Conservation (phyloP, 2,888 invertebrate genomes). For the Brachynemurus nebulosus region DNA sequence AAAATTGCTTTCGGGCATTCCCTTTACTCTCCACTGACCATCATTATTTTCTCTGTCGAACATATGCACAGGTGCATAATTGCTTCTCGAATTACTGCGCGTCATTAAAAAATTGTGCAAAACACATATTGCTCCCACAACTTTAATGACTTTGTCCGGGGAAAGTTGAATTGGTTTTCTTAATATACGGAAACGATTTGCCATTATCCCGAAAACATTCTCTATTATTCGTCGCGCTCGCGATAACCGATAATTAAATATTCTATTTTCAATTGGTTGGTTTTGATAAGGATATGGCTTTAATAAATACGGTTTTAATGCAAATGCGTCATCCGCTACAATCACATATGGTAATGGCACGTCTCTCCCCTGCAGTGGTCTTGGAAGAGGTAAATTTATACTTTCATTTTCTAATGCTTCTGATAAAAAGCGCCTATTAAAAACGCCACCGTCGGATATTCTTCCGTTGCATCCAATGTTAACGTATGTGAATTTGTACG, state of each 20-base stretch:
- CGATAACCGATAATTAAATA: conserved; percentile 19
- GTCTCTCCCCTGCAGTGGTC: too few species aligned
- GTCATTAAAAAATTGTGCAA: conserved; percentile 18
- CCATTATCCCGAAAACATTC: conserved; percentile 22
- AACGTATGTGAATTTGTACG: too few species aligned
- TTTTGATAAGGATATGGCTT: conserved; percentile 22
- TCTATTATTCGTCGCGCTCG: conserved; percentile 20
- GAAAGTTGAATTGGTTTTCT: conserved; percentile 22
- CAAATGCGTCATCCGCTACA: conserved; percentile 24
- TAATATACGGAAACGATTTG: conserved; percentile 26
- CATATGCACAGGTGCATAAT: too few species aligned
- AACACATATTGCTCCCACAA: conserved; percentile 21
- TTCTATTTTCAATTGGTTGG: conserved; percentile 15
- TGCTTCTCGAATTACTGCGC: too few species aligned
- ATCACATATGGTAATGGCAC: conserved; percentile 18
- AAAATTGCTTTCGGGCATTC: too few species aligned
- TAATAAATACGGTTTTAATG: conserved; percentile 20
- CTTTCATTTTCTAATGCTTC: too few species aligned
- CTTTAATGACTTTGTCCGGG: conserved; percentile 18
- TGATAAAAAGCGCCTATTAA: too few species aligned
- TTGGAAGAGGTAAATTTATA: too few species aligned
- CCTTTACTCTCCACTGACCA: too few species aligned
- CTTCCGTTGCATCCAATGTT: too few species aligned
- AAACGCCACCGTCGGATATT: too few species aligned
- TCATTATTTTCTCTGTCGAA: too few species aligned